Evolutionary conservation across 37 sponge, comb jelly and placozoan genomes (phyloP).

Genomic region (Chondrilla cf. caribensis): DNA sequence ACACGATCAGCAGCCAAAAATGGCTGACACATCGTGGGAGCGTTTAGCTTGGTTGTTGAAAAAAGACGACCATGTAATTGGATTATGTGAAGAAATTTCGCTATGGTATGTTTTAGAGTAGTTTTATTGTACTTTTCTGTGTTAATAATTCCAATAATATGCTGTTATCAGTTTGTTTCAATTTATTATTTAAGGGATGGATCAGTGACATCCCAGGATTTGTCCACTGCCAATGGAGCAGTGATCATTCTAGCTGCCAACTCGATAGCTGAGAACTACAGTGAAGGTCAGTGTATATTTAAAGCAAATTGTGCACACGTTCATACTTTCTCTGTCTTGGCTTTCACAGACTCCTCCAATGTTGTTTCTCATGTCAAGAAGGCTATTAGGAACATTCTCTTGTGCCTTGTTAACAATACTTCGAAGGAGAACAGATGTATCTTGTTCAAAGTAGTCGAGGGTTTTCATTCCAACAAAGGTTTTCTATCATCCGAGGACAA

Average conservation of each 20-base stretch:
- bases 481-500: neutral
- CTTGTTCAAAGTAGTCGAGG: conserved; percentile 11
- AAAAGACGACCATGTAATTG: neutral
- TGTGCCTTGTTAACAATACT: conserved; percentile 14
- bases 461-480: neutral
- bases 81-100: neutral
- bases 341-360: too few relatives aligned
- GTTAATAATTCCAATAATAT: neutral
- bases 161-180: too few relatives aligned
- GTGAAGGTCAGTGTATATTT: neutral
- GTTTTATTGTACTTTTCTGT: neutral
- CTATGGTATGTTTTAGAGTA: neutral
- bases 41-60: neutral
- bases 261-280: neutral
- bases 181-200: neutral
- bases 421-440: neutral
- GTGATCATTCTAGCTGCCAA: conserved; percentile 2
- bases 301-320: neutral
- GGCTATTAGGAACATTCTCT: conserved; percentile 14
- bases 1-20: too few relatives aligned
- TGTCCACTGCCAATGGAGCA: conserved; percentile 12
- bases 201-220: too few relatives aligned
- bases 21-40: conserved; percentile 26
- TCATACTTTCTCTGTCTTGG: too few relatives aligned
- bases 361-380: neutral